A percentile compares a stretch with the other conserved stretches of the same genome.
Conservation (phyloP, 1,140 invertebrate genomes). For the Drosophila virilis region DNA sequence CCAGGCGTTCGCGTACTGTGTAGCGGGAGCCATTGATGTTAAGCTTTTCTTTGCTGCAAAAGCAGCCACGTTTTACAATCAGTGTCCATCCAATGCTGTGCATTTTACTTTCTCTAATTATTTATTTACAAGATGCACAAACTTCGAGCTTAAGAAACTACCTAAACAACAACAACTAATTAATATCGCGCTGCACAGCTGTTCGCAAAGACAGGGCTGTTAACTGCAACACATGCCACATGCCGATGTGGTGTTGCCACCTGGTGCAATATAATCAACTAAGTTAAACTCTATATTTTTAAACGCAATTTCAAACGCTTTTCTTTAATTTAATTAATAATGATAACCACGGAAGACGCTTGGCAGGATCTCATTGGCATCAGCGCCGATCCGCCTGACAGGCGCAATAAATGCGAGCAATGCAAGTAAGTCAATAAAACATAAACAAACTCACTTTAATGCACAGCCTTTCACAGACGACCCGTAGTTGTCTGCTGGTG, state of each 20-base stretch:
- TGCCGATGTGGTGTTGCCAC: constrained; percentile 57
- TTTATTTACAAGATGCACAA: constrained; percentile 50
- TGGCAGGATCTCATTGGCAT: constrained; percentile 88
- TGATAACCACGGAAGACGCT: constrained; percentile 53
- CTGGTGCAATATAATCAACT: background rate
- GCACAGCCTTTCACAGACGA: constrained; percentile 87
- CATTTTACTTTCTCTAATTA: constrained; percentile 85
- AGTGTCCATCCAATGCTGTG: constrained; percentile 89
- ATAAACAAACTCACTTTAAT: background rate
- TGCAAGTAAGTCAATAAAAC: constrained; percentile 87
- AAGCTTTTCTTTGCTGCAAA: constrained; percentile 91
- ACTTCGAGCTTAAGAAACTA: constrained; percentile 68
- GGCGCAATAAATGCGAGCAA: constrained; percentile 88
- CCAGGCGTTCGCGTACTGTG: constrained; percentile 89
- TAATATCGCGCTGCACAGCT: constrained; percentile 45
- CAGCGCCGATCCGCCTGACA: constrained; percentile 89
- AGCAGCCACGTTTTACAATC: constrained; percentile 91
- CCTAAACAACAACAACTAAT: constrained; percentile 59
- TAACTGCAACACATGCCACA: constrained; percentile 30
- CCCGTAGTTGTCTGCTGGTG: constrained; percentile 96
- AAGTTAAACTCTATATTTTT: constrained; percentile 13
- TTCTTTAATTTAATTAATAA: constrained; percentile 54
- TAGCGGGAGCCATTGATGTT: constrained; percentile 90
- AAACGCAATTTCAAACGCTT: constrained; percentile 22
- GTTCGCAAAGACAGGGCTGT: constrained; percentile 42